Percentiles rank a stretch among this genome's conserved stretches.
Evolutionary conservation across 1,140 invertebrate genomes (phyloP).

Genomic region (Rhynchophorus ferrugineus): DNA sequence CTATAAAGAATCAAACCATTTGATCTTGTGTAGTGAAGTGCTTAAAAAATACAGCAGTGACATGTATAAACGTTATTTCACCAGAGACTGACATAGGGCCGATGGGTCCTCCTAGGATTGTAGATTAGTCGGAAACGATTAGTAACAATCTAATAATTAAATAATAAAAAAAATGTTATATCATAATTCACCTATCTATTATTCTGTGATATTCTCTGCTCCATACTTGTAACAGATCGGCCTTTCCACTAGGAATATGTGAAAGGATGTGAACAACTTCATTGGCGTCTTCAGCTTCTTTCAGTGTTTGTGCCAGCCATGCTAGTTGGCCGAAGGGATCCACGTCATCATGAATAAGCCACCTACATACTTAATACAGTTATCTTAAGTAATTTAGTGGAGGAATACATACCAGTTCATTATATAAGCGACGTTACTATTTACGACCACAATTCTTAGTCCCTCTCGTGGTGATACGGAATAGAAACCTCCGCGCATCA

Average conservation of each 20-base stretch:
- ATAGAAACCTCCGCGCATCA: slow-evolving; percentile 63
- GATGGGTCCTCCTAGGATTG: too few relatives aligned
- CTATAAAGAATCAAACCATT: too few relatives aligned
- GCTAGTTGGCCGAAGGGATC: slow-evolving; percentile 63
- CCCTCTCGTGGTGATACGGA: slow-evolving; percentile 54
- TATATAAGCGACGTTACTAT: slow-evolving; percentile 66
- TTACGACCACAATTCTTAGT: slow-evolving; percentile 64
- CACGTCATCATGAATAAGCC: slow-evolving; percentile 51
- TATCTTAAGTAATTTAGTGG: too few relatives aligned
- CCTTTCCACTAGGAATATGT: slow-evolving; percentile 69
- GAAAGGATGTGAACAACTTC: slow-evolving; percentile 77
- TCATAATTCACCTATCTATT: slow-evolving; percentile 40
- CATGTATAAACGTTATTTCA: too few relatives aligned
- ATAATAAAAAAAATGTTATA: too few relatives aligned
- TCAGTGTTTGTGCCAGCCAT: slow-evolving; percentile 65
- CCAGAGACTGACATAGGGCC: too few relatives aligned
- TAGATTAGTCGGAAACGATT: too few relatives aligned
- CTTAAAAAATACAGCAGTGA: too few relatives aligned
- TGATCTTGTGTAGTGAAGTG: too few relatives aligned
- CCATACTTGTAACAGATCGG: slow-evolving; percentile 60
- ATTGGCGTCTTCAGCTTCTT: slow-evolving; percentile 57
- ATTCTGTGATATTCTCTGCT: slow-evolving; percentile 53
- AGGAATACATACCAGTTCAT: slow-evolving; percentile 73
- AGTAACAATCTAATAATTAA: too few relatives aligned
- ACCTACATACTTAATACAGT: slow-evolving; percentile 42